A percentile compares a stretch with the other conserved stretches of the same genome.
Evolutionary conservation across 2,888 invertebrate genomes (phyloP).

Genomic region (Oxyteleia sp.): DNA sequence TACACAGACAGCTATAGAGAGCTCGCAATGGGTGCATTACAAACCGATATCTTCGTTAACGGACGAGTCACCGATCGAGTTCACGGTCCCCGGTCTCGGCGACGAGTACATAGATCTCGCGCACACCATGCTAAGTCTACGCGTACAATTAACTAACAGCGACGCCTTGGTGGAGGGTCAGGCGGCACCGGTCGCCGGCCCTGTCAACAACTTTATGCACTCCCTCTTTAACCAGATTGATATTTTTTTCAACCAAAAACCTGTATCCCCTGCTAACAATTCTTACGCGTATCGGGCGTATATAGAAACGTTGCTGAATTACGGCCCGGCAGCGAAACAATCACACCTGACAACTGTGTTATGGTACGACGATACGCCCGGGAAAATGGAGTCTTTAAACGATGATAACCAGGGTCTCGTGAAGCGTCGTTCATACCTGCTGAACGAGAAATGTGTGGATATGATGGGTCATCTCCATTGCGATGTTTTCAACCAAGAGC

Average conservation of each 20-base stretch:
- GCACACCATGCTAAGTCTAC: conserved; percentile 74
- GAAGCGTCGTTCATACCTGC: not conserved
- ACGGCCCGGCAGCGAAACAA: conserved; percentile 62
- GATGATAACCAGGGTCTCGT: not conserved
- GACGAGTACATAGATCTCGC: conserved; percentile 77
- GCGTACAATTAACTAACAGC: not conserved
- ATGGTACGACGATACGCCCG: conserved; percentile 52
- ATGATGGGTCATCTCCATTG: conserved; percentile 66
- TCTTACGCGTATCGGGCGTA: conserved; percentile 77
- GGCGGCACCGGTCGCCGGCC: no score
- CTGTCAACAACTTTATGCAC: conserved; percentile 31
- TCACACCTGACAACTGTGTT: conserved; percentile 69
- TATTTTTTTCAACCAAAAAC: conserved; percentile 78
- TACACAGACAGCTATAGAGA: conserved; percentile 76
- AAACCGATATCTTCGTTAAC: conserved; percentile 75
- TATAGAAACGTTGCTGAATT: conserved; percentile 76
- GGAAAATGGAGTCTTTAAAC: conserved; percentile 20
- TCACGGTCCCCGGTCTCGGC: conserved; percentile 73
- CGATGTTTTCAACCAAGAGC: conserved; percentile 75
- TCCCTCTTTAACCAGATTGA: conserved; percentile 76
- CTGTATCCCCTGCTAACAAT: conserved; percentile 75
- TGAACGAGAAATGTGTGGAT: not conserved
- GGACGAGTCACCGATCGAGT: conserved; percentile 77
- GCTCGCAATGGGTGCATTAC: conserved; percentile 74
- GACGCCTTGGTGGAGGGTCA: no score